Base-by-base conservation (phyloP, 1,140 invertebrate genomes). In the Drosophila nasuta region DNA sequence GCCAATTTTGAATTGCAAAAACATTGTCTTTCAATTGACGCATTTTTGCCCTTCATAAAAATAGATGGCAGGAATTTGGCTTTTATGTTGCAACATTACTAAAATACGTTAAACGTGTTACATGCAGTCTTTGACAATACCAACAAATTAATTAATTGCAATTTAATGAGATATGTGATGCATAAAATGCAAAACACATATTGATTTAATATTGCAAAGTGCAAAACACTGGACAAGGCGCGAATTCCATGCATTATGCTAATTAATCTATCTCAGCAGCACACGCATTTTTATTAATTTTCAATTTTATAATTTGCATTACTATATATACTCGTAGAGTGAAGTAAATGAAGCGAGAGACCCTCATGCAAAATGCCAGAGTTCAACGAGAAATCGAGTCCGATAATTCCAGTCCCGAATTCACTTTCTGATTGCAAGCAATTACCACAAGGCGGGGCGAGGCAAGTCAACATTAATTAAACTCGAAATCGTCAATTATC, bases 81-180 rank as follows among this genome's bases (percentile, higher is more conserved):
- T 49, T 48, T 67, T 57, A 58, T 63, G n/a, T 20, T 63, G 17
- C 30, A 20, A 71, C 63, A 75, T 70, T 75, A 67, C 52, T 67
- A 46, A 46, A 78, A 71, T 54, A 28, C 15, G 77, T 62, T 74
- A 7, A 49, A 28, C 38, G 35, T 35, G 45, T 57, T 28, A 17
- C 41, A n/a, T 30, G 38, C n/a, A 15, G 43, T 25, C 59, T 73
- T 77, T 79, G 59, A 73, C 35, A 68, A 20, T 17, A 10, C 59
- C 49, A 17, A 43, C 51, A 54, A 78, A 79, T 65, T 75, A 64
- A 69, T 79, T 80, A 78, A 75, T 81, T 75, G 66, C 49, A 71
- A 67, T 49, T 78, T 35, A 70, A 75, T 71, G 64, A 65, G 30
- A 62, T 77, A 73, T 41, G 25, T 58, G 43, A 35, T 6, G 38